phyloP scores from a whole-genome alignment of 2,113 vertebrate genomes.

The Odocoileus virginianus region DNA sequence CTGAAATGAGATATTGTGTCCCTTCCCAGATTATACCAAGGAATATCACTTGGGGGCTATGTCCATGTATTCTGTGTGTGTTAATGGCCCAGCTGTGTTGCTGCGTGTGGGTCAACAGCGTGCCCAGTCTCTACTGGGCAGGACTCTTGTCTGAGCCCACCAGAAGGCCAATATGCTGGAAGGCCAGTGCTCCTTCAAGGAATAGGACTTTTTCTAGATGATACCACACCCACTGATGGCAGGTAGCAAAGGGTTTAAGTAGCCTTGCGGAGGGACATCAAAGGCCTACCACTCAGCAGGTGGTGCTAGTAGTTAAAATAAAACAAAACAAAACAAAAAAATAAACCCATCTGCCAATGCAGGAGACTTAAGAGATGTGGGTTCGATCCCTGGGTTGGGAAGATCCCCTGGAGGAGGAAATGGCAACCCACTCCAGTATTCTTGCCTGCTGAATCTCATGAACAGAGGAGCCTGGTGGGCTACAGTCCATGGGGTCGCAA shows the following conservation, averaged over 20 bases:
- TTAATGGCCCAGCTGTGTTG: neutral
- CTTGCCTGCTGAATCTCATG: neutral
- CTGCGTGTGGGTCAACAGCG: neutral
- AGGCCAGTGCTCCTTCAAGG: neutral
- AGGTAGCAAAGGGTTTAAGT: neutral
- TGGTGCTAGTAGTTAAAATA: neutral
- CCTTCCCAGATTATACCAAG: neutral
- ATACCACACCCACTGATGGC: neutral
- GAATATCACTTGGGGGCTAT: neutral
- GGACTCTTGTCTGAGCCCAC: neutral
- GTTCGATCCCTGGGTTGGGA: accelerated
- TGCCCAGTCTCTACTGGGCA: neutral
- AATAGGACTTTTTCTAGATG: neutral
- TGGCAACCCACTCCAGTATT: neutral
- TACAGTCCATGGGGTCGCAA: neutral
- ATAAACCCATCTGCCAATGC: neutral
- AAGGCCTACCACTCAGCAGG: neutral
- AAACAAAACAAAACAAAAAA: neutral
- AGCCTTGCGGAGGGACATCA: neutral
- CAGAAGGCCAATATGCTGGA: neutral
- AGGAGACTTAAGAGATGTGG: neutral
- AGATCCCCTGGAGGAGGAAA: neutral
- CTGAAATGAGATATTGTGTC: neutral
- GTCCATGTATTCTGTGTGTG: neutral
- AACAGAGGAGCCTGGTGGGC: neutral